Percentiles rank a stretch among this genome's conserved stretches.
Evolutionary conservation across 2,888 invertebrate species (phyloP).

Genomic region (Flexamia atlantica): DNA sequence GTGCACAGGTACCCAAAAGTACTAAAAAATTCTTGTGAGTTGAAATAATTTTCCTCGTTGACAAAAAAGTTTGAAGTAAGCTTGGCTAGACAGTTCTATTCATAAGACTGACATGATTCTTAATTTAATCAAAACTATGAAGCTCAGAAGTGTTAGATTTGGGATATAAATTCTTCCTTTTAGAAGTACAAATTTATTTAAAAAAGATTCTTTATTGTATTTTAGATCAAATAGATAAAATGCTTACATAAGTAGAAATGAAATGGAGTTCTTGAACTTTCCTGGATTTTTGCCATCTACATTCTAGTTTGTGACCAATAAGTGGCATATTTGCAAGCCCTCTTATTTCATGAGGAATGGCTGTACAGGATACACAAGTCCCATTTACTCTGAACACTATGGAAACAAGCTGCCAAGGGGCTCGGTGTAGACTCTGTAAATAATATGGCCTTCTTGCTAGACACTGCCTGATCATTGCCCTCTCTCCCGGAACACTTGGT

Average conservation of each 20-base stretch:
- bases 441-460: not conserved
- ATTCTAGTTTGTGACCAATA: not conserved
- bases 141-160: no score
- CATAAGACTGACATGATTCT: no score
- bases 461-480: not conserved
- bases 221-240: no score
- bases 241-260: not conserved
- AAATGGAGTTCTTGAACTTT: not conserved
- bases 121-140: no score
- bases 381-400: conserved; percentile 23
- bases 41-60: no score
- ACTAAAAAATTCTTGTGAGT: no score
- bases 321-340: conserved; percentile 6
- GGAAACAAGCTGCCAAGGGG: not conserved
- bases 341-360: not conserved
- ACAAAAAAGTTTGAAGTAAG: no score
- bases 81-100: no score
- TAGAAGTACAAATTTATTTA: no score
- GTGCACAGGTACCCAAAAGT: no score
- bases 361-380: not conserved
- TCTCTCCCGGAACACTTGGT: not conserved
- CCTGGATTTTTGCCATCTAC: not conserved
- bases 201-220: no score
- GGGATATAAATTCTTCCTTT: no score
- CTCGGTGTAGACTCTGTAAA: not conserved